Conservation (phyloP, 2,797 vertebrate genomes). For the Hemibagrus guttatus region DNA sequence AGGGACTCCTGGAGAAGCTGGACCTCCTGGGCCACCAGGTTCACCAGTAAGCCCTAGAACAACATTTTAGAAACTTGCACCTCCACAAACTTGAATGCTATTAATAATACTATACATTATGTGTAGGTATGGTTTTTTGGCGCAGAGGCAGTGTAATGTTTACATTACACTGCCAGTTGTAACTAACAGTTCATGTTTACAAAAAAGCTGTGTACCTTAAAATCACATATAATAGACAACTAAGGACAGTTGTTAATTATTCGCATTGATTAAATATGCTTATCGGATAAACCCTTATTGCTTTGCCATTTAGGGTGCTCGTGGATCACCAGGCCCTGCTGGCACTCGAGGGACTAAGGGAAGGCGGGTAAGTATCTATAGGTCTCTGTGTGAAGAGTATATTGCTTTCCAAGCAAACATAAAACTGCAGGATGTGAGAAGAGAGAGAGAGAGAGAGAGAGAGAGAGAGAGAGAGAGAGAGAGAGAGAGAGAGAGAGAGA, state of each 20-base stretch:
- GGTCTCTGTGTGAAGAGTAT: neutral
- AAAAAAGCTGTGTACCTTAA: neutral
- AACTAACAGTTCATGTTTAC: neutral
- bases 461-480: neutral
- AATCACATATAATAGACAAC: neutral
- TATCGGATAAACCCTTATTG: neutral
- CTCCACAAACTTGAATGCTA: neutral
- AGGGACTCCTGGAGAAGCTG: constrained; percentile 84
- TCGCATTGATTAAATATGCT: neutral
- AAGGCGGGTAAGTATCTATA: constrained; percentile 78
- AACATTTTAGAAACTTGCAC: neutral
- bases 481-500: neutral
- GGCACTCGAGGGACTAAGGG: constrained; percentile 91
- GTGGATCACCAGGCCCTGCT: constrained; percentile 80
- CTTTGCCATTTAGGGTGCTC: constrained; percentile 76
- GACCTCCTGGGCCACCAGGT: constrained; percentile 85
- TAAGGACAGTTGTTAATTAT: too few species aligned
- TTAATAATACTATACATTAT: neutral
- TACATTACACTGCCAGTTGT: too few species aligned
- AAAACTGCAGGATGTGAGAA: neutral
- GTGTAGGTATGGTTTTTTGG: neutral
- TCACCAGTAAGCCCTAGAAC: constrained; percentile 80
- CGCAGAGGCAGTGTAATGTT: neutral
- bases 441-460: neutral
- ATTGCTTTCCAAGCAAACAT: neutral